A percentile compares a stretch with the other conserved stretches of the same genome.
These are phyloP conservation scores for Cyanoramphus novaezelandiae DNA, from an alignment of 2,113 vertebrate species.

Conservation along the genomic window DNA sequence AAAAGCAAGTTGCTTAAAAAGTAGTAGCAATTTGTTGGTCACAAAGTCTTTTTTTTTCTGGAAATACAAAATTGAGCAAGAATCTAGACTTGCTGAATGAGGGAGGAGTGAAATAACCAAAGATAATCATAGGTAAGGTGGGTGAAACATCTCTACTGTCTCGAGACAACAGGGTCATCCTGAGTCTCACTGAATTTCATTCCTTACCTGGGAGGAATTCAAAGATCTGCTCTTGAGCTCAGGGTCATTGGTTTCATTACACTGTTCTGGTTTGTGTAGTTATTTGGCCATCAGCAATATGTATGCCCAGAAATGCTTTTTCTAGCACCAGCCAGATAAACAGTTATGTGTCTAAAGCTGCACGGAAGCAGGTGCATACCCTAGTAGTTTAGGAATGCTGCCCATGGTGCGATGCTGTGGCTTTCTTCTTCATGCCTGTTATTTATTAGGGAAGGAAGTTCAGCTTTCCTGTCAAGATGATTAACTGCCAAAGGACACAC, in stretches of 20 bases:
- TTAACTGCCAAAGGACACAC: neutral
- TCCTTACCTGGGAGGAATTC: neutral
- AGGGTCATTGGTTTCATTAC: neutral
- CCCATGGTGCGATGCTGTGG: neutral
- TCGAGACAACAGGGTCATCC: neutral
- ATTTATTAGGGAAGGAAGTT: neutral
- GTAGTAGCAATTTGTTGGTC: neutral
- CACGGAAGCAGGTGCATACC: neutral
- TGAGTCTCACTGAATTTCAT: neutral
- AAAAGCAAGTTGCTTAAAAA: neutral
- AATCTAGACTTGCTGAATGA: neutral
- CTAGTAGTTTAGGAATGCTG: neutral
- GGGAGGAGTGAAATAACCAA: neutral
- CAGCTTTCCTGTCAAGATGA: neutral
- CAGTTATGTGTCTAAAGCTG: neutral
- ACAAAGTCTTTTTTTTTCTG: neutral
- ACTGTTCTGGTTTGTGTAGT: neutral
- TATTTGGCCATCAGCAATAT: neutral
- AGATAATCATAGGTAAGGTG: neutral
- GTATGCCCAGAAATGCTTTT: neutral
- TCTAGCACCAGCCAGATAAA: neutral
- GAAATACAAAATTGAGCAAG: neutral
- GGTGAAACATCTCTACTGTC: neutral
- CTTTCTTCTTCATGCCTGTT: neutral
- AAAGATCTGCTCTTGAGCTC: neutral